Evolutionary conservation across 2,797 vertebrate species (phyloP), one percentile per base, ranked within the genome.

Genomic region (Distichodus sexfasciatus): DNA sequence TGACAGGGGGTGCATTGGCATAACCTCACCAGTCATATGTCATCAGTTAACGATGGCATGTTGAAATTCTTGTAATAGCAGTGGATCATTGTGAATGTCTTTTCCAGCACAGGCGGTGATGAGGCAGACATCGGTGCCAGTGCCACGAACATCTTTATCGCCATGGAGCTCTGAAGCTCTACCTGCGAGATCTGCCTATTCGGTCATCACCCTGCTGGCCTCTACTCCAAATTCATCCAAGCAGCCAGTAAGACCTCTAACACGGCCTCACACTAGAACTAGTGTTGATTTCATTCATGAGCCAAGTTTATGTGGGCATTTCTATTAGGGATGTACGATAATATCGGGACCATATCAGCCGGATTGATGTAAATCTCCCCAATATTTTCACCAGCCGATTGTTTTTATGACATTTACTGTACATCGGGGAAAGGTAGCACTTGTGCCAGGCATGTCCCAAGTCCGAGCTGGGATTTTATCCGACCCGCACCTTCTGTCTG

Each of bases 121-220:
- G 97, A 96, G 85, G 95, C 91, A 26, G 96, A 99, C 83, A 96
- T 99, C 85, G 94, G 95, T 85, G 93, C 90, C 83, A 90, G 72
- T 78, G 84, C 90, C 75, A 92, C 97, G 85, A 97, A 99, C 88
- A 98, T 99, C 88, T 98, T 99, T 90, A 96, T 97, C 85, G 98
- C 99, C 73, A 93, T 97, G 96, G 97, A 78, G 96, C 94, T 71
- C 88, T 99, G 90, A 99, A 99, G 89, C 92, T 99, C 77, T 99
- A 99, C 91, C 92, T 99, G 86, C 92, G 97, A 89, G 97, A 98
- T 83, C 91, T 99, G 78, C 97, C 97, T 57, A 99, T 99, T 87
- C 97, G 47, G 89, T 98, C 84, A 98, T 99, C 84, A 96, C 97
- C 0, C 99, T 97, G n/a, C n/a, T 28, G 94, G 97, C 71, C 91